Evolutionary conservation across 1,140 invertebrate genomes (phyloP), one percentile per base, ranked within the genome.

Genomic region (Teleopsis dalmanni): DNA sequence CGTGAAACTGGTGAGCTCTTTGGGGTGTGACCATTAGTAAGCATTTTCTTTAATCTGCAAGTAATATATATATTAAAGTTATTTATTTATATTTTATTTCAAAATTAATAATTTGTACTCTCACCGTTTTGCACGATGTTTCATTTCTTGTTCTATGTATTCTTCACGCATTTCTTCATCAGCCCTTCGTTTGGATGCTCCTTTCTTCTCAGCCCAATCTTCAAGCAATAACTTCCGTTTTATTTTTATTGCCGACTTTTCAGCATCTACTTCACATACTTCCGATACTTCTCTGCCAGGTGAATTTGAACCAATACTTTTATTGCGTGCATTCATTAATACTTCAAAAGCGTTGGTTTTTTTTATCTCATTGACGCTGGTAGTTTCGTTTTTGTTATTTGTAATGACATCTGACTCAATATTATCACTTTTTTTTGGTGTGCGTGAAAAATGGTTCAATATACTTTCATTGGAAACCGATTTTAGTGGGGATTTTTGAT

Each of bases 321-420:
- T 80, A 56, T 79, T 75, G 53, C 78, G 68, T 18, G 76, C 75
- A 52, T 76, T 76, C 80, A 82, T 82, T 67, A 82, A 70, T 27
- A 81, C 57, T 54, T 79, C 70, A 63, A 82, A 82, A 21, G 77
- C 79, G 76, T 82, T 69, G n/a, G 54, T 60, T 8, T 60, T 18
- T 7, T 56, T 56, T 22, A 25, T 4, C 13, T 25, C 18, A 22
- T 38, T 48, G 42, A 14, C 48, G 21, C 4, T 11, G 11, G 13
- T 34, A 35, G 19, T 18, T 11, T 4, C 48, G 22, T 18, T 34
- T 37, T 22, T 14, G 25, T 27, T 31, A 22, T 19, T 29, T 34
- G 14, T 26, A 36, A 14, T 25, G 11, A 26, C 42, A 3, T 37
- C 26, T 13, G 23, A 0, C 10, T 51, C 27, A 3, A 8, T 26